Conservation (phyloP, 2,113 vertebrate genomes). For the Actenoides hombroni region DNA sequence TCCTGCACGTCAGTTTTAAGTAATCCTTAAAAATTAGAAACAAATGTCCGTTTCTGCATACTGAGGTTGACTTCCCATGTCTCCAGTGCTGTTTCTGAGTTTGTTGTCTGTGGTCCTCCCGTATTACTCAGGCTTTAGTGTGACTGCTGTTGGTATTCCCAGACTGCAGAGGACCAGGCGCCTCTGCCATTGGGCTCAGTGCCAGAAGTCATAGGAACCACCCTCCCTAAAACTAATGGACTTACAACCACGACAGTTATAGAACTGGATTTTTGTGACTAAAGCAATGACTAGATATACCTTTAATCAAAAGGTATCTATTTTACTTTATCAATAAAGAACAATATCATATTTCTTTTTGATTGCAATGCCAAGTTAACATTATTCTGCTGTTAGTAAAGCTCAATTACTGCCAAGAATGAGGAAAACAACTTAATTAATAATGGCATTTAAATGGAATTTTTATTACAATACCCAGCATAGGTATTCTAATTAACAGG, state of each 20-base stretch:
- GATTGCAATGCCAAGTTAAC: slow-evolving; percentile 39
- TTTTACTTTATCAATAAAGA: slow-evolving; percentile 14
- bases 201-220: background rate
- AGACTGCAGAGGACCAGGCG: background rate
- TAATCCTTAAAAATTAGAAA: background rate
- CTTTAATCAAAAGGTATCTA: background rate
- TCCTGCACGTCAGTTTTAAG: background rate
- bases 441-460: slow-evolving; percentile 34
- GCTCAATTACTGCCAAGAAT: slow-evolving; percentile 32
- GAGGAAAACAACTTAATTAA: slow-evolving; percentile 59
- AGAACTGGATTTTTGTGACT: background rate
- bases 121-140: background rate
- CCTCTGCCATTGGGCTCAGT: background rate
- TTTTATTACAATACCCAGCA: slow-evolving; percentile 32
- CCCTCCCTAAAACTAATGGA: background rate
- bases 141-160: background rate
- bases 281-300: background rate
- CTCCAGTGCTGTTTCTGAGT: background rate
- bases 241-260: background rate
- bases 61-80: background rate
- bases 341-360: slow-evolving; percentile 24
- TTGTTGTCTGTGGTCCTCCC: background rate
- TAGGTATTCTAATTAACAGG: slow-evolving; percentile 37
- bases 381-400: slow-evolving; percentile 33
- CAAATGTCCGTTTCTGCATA: background rate